A percentile compares a stretch with the other conserved stretches of the same genome.
phyloP scores from a whole-genome alignment of 1,140 invertebrate species.

The Brachionus calyciflorus region DNA sequence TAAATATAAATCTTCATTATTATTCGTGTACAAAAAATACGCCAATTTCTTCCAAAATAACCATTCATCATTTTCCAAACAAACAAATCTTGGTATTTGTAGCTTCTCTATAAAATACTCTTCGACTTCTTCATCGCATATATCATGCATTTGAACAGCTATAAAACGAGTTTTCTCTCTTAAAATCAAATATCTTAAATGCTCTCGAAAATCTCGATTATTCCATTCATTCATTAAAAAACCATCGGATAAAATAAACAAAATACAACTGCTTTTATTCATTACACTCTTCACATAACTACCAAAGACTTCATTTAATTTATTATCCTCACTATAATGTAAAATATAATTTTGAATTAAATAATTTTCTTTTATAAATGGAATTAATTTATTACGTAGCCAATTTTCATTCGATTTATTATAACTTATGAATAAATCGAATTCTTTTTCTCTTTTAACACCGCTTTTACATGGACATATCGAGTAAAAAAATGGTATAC shows the following conservation, averaged over 20 bases:
- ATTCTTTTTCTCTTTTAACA: conserved; percentile 9
- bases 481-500: conserved; percentile 21
- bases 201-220: not conserved
- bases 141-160: conserved; percentile 32
- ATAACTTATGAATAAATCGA: conserved; percentile 41
- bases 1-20: no score
- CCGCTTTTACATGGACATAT: conserved; percentile 43
- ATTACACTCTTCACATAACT: conserved; percentile 10
- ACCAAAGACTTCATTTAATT: conserved; percentile 12
- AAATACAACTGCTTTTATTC: conserved; percentile 25
- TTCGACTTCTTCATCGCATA: conserved; percentile 36
- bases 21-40: conserved; percentile 34
- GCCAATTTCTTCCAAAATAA: conserved; percentile 34
- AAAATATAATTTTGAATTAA: conserved; percentile 5
- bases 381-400: not conserved
- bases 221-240: conserved; percentile 46
- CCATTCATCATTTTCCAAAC: conserved; percentile 39
- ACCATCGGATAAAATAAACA: conserved; percentile 40
- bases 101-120: conserved; percentile 26
- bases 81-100: conserved; percentile 37
- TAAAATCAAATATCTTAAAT: not conserved
- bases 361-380: conserved; percentile 31
- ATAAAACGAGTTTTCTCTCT: not conserved
- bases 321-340: conserved; percentile 26
- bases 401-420: conserved; percentile 16